Base-by-base conservation (phyloP, 2,888 invertebrate species). In the Muschampia plurimacula region DNA sequence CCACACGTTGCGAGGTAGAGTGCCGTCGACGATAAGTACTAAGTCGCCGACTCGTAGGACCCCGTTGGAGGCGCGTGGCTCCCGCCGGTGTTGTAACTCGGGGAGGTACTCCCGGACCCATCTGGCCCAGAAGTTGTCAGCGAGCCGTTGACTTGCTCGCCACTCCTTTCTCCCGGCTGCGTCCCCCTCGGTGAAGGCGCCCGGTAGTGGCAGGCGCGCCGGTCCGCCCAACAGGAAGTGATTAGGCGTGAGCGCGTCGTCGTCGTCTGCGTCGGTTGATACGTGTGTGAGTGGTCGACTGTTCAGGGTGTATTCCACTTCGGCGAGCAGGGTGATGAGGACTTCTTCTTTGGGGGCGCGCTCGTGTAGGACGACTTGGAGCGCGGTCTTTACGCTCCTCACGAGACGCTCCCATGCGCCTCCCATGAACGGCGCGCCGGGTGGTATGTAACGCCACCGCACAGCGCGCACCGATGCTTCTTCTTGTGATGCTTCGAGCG, bases 201-300 rank as follows among this genome's bases (percentile, higher is more conserved):
- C 68, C 5, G 22, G 71, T 32, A 7, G 46, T n/a, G 52, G 68
- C 12, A 65, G 32, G 9, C 32, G 65, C 15, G 55, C 67, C 15
- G 39, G 52, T 2, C 5, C 71, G 55, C 75, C 77, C 5, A 77
- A 9, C 0, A 78, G 67, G n/a, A 78, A 77, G 64, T 78, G 77
- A 52, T 78, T 80, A 2, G 77, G 78, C 2, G 83, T 83, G 2
- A 83, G 63, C 0, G 79, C 69, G 60, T 82, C 81, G 0, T 55
- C 55, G 59, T 79, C 77, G 10, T 74, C 67, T 0, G 75, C 75
- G 10, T 78, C 77, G 12, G 75, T 73, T 0, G 82, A 79, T 0
- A 83, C 81, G 74, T 81, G 79, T 2, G 77, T 80, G 4, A 84
- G 69, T 0, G 83, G 78, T 10, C 76, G 69, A 10, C 69, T 44